phyloP scores from a whole-genome alignment of 92 coral and sea anemone species.

The Montipora capitata region DNA sequence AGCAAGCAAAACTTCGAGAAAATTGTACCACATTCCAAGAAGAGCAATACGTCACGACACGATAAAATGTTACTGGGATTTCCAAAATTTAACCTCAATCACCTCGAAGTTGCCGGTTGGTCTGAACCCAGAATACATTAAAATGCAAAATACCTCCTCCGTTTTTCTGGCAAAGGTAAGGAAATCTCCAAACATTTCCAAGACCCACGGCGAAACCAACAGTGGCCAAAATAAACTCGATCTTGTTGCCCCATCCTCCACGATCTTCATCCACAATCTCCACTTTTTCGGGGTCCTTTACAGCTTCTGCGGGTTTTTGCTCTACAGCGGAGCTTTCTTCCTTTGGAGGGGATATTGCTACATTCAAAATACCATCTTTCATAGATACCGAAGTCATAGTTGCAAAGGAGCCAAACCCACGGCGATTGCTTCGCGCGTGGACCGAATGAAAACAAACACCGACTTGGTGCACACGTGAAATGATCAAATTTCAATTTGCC shows the following conservation, averaged over 20 bases:
- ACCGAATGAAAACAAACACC: conserved; percentile 44
- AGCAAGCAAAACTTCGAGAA: too few species aligned
- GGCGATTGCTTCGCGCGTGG: conserved; percentile 21
- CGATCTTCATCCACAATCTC: conserved; percentile 60
- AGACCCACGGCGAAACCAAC: conserved; percentile 96
- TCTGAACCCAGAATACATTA: background rate
- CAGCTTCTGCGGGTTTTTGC: conserved; percentile 34
- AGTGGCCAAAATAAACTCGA: conserved; percentile 86
- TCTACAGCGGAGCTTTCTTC: conserved; percentile 25
- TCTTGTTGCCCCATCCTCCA: conserved; percentile 83
- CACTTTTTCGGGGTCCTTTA: background rate
- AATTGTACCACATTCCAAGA: too few species aligned
- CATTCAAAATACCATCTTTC: conserved; percentile 29
- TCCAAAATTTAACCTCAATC: background rate
- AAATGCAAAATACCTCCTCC: conserved; percentile 85
- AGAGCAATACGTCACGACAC: too few species aligned
- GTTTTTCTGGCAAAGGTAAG: conserved; percentile 91
- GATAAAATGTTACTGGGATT: too few species aligned
- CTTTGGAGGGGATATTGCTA: conserved; percentile 6
- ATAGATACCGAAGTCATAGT: conserved; percentile 18
- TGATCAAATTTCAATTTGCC: conserved; percentile 27
- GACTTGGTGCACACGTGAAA: conserved; percentile 22
- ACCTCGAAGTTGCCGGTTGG: background rate
- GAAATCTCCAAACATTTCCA: conserved; percentile 96
- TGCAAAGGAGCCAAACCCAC: background rate